Percentiles rank a stretch among this genome's conserved stretches.
phyloP scores from a whole-genome alignment of 2,888 invertebrate genomes.

The Stictocephala bisonia region DNA sequence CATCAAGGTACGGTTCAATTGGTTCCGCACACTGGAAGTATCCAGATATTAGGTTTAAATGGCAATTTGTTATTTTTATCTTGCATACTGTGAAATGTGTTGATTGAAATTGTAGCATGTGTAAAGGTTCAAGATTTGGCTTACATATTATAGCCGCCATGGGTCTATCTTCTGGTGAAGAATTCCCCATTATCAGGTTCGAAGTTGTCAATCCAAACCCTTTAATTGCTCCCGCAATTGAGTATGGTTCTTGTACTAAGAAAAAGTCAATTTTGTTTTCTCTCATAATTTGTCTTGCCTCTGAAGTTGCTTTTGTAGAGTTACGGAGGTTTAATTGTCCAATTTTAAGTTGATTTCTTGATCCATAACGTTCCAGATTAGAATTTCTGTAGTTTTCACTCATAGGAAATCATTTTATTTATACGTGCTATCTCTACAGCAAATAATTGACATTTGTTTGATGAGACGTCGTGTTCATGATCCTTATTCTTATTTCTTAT shows the following conservation, averaged over 20 bases:
- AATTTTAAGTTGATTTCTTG: no score
- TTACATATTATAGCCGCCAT: not conserved
- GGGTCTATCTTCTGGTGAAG: not conserved
- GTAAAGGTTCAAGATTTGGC: not conserved
- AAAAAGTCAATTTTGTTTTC: not conserved
- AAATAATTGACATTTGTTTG: no score
- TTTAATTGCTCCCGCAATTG: not conserved
- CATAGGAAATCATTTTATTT: no score
- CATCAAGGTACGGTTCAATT: not conserved
- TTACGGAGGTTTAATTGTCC: slow-evolving; percentile 10
- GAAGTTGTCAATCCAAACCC: not conserved
- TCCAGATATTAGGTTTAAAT: not conserved
- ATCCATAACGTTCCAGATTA: no score
- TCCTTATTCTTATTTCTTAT: not conserved
- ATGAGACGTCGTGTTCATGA: no score
- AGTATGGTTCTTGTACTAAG: slow-evolving; percentile 20
- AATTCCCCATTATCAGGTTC: not conserved
- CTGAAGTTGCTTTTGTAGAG: not conserved
- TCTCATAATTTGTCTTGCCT: not conserved
- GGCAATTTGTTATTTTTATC: not conserved
- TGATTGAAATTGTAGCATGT: not conserved
- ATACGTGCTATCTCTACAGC: no score
- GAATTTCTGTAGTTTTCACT: no score
- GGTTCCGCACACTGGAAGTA: slow-evolving; percentile 6
- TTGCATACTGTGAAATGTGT: not conserved